Base-by-base conservation (phyloP, 2,888 invertebrate genomes). In the Fragum whitleyi region DNA sequence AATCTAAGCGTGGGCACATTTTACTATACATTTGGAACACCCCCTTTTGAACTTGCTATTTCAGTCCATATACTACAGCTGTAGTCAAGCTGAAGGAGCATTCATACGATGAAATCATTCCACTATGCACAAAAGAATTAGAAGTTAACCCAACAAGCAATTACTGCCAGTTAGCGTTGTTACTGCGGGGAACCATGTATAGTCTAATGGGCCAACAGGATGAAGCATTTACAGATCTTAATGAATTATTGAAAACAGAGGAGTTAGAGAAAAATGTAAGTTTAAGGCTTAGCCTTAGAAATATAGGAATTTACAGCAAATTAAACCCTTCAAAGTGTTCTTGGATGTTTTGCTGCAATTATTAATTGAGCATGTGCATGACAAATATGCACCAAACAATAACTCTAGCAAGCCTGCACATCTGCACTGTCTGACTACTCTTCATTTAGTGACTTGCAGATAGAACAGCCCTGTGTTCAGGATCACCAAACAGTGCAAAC, bases 131-230 rank as follows among this genome's bases (percentile, higher is more conserved):
- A 29, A 96, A 97, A 91, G 97, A 97, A 94, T 95, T 98, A 21
- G 83, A 85, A 16, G 29, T 73, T 28, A 67, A 74, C n/a, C 77
- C 85, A 11, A 83, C 89, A 62, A 88, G 89, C 28, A 76, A 86
- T 19, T 87, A 92, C 78, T 81, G 85, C 29, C 81, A 90, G 11
- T 91, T 94, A 84, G 96, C 97, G 0, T 94, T 96, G 82, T 95
- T 98, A n/a, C 94, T 98, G 86, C 95, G 98, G 78, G 97, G 96
- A 51, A 97, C 98, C 26, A 97, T 98, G 94, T 96, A 96, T 93
- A 95, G 97, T 78, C 95, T 98, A 39, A 95, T 96, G 53, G 97
- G 97, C 5, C 91, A 93, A 77, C 85, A 86, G 6, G 89, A 91
- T 28, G 87, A 88, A 69, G 93, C 94, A 3, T 65, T 90, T 7